Conservation (phyloP, 1,140 invertebrate species). For the Pentalonia nigronervosa region DNA sequence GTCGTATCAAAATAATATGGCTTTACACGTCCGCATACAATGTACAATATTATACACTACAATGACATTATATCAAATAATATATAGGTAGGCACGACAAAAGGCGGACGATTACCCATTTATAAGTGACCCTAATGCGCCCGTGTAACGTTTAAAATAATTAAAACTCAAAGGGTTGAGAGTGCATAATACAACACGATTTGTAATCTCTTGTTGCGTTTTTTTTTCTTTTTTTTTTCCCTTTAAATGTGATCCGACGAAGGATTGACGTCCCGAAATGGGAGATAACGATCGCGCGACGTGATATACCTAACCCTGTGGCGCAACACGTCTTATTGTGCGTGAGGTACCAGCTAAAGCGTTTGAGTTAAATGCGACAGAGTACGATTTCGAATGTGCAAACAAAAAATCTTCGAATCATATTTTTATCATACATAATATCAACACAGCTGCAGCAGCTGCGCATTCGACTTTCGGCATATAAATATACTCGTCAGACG, state of each 20-base stretch:
- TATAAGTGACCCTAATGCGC: slow-evolving; percentile 21
- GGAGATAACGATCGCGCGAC: slow-evolving; percentile 21
- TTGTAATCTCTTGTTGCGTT: slow-evolving; percentile 19
- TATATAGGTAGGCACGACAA: background rate
- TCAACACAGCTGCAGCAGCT: background rate
- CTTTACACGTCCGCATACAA: background rate
- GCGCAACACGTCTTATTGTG: background rate
- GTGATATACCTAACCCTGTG: slow-evolving; percentile 9
- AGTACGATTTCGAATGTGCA: background rate
- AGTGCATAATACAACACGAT: background rate
- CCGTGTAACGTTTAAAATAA: slow-evolving; percentile 31
- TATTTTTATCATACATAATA: background rate
- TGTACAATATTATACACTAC: background rate
- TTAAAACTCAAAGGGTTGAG: background rate
- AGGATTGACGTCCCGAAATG: background rate
- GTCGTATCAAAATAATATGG: background rate
- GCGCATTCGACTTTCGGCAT: background rate
- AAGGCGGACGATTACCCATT: slow-evolving; percentile 24
- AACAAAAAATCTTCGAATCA: slow-evolving; percentile 4
- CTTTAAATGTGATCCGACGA: background rate
- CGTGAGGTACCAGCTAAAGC: background rate
- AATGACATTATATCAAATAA: no score
- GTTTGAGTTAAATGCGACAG: background rate
- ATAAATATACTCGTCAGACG: background rate
- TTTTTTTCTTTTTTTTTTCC: background rate